Evolutionary conservation across 2,797 vertebrate species (phyloP).

Genomic region (Spinibarbus caldwelli): DNA sequence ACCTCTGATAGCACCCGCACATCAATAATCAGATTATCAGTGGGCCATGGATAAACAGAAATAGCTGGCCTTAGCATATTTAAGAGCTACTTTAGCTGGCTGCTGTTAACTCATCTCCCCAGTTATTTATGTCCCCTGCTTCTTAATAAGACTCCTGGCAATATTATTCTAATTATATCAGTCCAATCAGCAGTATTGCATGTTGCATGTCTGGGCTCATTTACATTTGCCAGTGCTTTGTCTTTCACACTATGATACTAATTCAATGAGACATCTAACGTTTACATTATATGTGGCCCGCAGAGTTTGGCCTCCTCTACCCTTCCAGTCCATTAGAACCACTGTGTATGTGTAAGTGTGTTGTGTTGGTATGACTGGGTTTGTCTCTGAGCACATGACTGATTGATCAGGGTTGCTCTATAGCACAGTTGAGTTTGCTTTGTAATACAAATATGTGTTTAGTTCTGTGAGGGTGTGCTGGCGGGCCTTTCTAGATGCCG

Average conservation of each 20-base stretch:
- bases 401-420: conserved; percentile 77
- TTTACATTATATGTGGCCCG: conserved; percentile 84
- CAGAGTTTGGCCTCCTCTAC: conserved; percentile 86
- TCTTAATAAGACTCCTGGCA: conserved; percentile 91
- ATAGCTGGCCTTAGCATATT: conserved; percentile 94
- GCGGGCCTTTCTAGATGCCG: conserved; percentile 63
- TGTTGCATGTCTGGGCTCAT: conserved; percentile 89
- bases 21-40: conserved; percentile 79
- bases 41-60: conserved; percentile 88
- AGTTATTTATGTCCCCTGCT: conserved; percentile 92
- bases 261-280: conserved; percentile 96
- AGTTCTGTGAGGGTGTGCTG: conserved; percentile 79
- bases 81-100: conserved; percentile 79
- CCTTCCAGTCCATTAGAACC: conserved; percentile 86
- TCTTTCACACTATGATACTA: conserved; percentile 99
- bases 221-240: conserved; percentile 92
- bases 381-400: conserved; percentile 76
- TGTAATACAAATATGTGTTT: conserved; percentile 95
- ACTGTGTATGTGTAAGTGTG: conserved; percentile 90
- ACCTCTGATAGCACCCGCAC: conserved; percentile 67
- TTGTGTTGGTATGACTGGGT: conserved; percentile 78
- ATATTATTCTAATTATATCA: conserved; percentile 98
- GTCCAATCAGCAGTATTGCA: conserved; percentile 95
- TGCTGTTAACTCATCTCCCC: conserved; percentile 86
- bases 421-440: conserved; percentile 74